A percentile compares a stretch with the other conserved stretches of the same genome.
These are phyloP conservation scores for Caenorhabditis inopinata DNA, from an alignment of 1,140 invertebrate species.

Conservation along the genomic window DNA sequence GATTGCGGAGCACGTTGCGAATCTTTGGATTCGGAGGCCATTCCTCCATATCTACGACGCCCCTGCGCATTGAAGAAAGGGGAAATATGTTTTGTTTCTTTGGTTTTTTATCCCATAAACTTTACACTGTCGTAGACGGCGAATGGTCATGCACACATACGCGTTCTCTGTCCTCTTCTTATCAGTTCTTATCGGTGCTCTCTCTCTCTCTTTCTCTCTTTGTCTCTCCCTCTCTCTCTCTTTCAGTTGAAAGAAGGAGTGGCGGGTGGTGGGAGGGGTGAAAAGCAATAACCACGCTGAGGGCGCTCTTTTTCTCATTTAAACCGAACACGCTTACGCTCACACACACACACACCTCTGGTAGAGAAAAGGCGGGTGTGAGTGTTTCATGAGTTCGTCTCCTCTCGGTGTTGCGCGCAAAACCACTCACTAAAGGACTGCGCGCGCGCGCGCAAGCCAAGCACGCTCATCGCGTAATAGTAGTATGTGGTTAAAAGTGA, in stretches of 20 bases:
- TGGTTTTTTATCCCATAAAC: no score
- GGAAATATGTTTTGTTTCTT: no score
- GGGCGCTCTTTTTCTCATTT: not conserved
- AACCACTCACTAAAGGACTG: not conserved
- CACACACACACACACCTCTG: not conserved
- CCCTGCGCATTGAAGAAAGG: no score
- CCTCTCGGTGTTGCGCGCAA: not conserved
- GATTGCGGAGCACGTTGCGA: no score
- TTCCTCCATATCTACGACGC: no score
- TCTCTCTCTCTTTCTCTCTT: not conserved
- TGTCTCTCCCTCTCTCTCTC: not conserved
- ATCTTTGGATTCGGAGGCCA: no score
- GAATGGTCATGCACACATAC: not conserved
- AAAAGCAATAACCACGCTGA: not conserved
- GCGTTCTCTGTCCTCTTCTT: not conserved
- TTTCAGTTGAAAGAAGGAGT: no score
- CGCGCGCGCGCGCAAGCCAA: not conserved
- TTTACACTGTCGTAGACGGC: not conserved
- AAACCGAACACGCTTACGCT: not conserved
- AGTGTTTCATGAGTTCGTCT: slow-evolving; percentile 26
- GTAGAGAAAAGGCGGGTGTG: not conserved
- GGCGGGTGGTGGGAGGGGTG: no score
- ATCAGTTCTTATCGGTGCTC: not conserved
- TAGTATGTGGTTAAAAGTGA: not conserved
- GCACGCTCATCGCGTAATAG: not conserved